These are phyloP conservation scores for Desmodus rotundus DNA, from an alignment of 2,113 vertebrate species.

Conservation along the genomic window DNA sequence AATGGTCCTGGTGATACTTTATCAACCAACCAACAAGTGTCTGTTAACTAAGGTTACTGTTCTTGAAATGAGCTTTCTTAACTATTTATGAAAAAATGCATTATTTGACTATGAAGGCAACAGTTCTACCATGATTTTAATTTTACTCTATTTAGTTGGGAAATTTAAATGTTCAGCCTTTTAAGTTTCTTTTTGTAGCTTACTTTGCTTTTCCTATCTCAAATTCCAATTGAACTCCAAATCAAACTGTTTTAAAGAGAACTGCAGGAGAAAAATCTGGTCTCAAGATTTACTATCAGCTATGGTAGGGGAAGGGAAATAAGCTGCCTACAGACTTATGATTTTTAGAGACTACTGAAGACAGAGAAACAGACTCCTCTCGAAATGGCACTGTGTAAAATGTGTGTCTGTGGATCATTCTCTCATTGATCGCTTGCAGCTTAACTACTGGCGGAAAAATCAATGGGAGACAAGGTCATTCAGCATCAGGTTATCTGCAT, in stretches of 20 bases:
- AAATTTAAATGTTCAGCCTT: slow-evolving; percentile 15
- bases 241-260: slow-evolving; percentile 27
- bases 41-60: not conserved
- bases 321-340: slow-evolving; percentile 7
- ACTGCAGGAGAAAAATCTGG: not conserved
- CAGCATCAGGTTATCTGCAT: not conserved
- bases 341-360: slow-evolving; percentile 46
- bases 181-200: not conserved
- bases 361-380: slow-evolving; percentile 19
- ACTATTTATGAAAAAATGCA: not conserved
- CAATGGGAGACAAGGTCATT: slow-evolving; percentile 45
- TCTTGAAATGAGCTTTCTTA: not conserved
- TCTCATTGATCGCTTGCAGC: not conserved
- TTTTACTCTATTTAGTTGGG: not conserved
- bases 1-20: not conserved
- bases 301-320: slow-evolving; percentile 46
- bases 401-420: not conserved
- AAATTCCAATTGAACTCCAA: slow-evolving; percentile 12
- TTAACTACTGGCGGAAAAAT: slow-evolving; percentile 49
- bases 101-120: not conserved
- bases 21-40: slow-evolving; percentile 28
- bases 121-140: not conserved
- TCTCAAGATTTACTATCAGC: slow-evolving; percentile 2
- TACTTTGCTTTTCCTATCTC: not conserved
- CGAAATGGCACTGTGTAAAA: slow-evolving; percentile 34